Percentiles rank a stretch among this genome's conserved stretches.
Conservation (phyloP, 2,888 invertebrate genomes). For the Mactromeris polynyma region DNA sequence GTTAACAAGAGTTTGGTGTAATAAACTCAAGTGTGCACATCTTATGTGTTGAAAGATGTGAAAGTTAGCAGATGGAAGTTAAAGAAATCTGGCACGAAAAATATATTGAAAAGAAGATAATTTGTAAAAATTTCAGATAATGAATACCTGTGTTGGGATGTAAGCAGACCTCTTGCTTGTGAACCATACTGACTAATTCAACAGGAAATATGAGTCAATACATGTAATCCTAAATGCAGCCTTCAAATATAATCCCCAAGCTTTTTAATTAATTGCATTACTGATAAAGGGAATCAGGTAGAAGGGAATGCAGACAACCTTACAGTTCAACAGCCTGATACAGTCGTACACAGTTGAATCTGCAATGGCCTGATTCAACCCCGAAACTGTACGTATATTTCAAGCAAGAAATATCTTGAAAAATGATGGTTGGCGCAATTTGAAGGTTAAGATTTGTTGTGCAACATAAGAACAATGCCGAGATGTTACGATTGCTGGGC, state of each 20-base stretch:
- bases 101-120: slow-evolving; percentile 4
- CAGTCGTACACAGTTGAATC: not conserved
- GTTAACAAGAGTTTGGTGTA: not conserved
- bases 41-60: not conserved
- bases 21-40: not conserved
- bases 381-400: not conserved
- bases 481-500: too few species aligned
- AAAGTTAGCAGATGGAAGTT: not conserved
- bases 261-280: not conserved
- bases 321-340: not conserved
- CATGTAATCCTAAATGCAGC: not conserved
- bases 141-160: not conserved
- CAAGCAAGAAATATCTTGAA: too few species aligned
- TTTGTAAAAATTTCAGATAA: not conserved
- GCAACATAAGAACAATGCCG: too few species aligned
- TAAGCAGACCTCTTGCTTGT: not conserved
- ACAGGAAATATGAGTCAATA: slow-evolving; percentile 5
- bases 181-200: slow-evolving; percentile 5
- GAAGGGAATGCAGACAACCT: not conserved
- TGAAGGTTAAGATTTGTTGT: too few species aligned
- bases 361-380: not conserved
- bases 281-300: not conserved
- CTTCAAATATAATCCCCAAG: not conserved
- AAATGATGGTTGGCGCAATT: too few species aligned
- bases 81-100: not conserved